Evolutionary conservation across 2,113 vertebrate species (phyloP), one percentile per base, ranked within the genome.

Genomic region (Nesoenas mayeri): DNA sequence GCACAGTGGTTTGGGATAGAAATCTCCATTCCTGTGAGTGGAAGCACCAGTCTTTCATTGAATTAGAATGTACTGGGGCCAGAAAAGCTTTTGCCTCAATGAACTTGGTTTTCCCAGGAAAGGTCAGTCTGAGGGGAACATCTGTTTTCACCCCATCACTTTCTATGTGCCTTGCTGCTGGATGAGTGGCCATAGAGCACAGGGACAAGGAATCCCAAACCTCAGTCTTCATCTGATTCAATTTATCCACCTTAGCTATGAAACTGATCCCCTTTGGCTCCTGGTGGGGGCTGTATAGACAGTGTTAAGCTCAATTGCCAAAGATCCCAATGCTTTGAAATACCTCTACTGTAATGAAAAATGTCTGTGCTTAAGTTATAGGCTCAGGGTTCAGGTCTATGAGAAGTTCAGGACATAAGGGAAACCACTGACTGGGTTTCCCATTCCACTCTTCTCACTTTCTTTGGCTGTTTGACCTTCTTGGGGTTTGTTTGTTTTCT

Each of bases 41-140:
- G 67, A 96, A 93, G 56, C 1, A 3, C 88, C 92, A 91, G 6
- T 90, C 89, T 93, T 93, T 97, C 73, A 80, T 61, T 72, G 80
- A 86, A 73, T 80, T 73, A 67, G 64, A 85, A 79, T 20, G 54
- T 34, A 65, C 24, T 19, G 9, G 50, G 53, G 66, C 58, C 89
- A 91, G 92, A 81, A 91, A 86, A 85, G 54, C 47, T 89, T 96
- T 89, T 90, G 69, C 65, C 61, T 91, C 57, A 48, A 48, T 62
- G 72, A 92, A 78, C 93, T 85, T 96, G 61, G 74, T 94, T 91
- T 93, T 92, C 74, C 51, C 34, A 47, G 66, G 85, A 89, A 94
- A 93, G 54, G 61, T 77, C 72, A 84, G 69, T 84, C 75, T 96
- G 66, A 89, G 48, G 82, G 70, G 84, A 96, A 40, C 50, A 84